These are phyloP conservation scores for Sarcophaga subvicina DNA, from an alignment of 2,888 invertebrate genomes.

Conservation along the genomic window DNA sequence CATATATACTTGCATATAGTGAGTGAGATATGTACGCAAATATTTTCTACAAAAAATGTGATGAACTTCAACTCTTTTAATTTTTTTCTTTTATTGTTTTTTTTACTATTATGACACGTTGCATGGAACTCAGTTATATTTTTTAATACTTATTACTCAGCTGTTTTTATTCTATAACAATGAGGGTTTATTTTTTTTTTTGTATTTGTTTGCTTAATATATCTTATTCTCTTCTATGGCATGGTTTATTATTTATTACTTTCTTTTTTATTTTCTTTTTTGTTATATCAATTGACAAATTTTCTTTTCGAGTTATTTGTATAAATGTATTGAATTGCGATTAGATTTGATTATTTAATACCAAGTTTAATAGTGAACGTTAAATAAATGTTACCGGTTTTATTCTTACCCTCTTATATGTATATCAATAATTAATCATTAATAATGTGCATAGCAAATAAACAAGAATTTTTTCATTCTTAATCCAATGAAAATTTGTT, in stretches of 20 bases:
- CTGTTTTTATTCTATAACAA: constrained; percentile 34
- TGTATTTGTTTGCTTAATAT: background rate
- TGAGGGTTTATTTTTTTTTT: background rate
- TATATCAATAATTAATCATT: too few relatives aligned
- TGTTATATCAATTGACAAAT: background rate
- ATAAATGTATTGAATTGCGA: constrained; percentile 14
- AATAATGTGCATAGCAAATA: too few relatives aligned
- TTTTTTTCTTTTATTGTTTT: too few relatives aligned
- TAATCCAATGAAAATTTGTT: too few relatives aligned
- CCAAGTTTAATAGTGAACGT: too few relatives aligned
- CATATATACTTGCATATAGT: too few relatives aligned
- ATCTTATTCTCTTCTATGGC: background rate
- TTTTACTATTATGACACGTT: constrained; percentile 74
- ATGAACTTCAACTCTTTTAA: constrained; percentile 31
- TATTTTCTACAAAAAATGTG: too few relatives aligned
- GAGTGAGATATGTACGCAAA: too few relatives aligned
- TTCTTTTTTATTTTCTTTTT: background rate
- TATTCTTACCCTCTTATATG: too few relatives aligned
- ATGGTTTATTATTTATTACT: background rate
- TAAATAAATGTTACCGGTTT: too few relatives aligned
- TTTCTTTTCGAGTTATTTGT: constrained; percentile 8
- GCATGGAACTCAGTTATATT: constrained; percentile 72
- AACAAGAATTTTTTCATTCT: too few relatives aligned
- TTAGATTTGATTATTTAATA: constrained; percentile 44
- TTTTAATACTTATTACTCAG: constrained; percentile 61